Evolutionary conservation across 1,140 invertebrate genomes (phyloP), one percentile per base, ranked within the genome.

Genomic region (Prorops nasuta): DNA sequence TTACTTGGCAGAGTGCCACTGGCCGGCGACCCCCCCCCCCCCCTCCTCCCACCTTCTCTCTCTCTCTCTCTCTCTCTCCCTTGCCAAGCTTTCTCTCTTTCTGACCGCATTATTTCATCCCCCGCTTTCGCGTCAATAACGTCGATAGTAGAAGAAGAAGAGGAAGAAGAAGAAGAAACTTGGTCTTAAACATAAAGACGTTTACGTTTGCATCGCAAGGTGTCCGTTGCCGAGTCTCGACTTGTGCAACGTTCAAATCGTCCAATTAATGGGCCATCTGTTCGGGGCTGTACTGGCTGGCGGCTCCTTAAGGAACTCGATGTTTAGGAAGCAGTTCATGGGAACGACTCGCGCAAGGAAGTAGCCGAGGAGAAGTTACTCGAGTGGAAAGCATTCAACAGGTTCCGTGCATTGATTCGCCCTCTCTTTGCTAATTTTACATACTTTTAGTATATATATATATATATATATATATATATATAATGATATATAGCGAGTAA

Each of bases 301-400:
- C 12, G 22, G 14, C 58, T 67, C 51, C 61, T 64, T 64, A 66
- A 75, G 75, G 75, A 77, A 77, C 72, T 77, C 64, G 71, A 71
- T 76, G 72, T 75, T 77, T 76, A 76, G 74, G 72, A 76, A 73
- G n/a, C n/a, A n/a, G 72, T 73, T 67, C 73, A 76, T 77, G 75
- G 74, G 75, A 77, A 77, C 66, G 67, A 51, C n/a, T 53, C 53
- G 52, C 44, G 56, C 56, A 42, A 72, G 62, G 61, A 65, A 67
- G 59, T 60, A 28, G 43, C n/a, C n/a, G n/a, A n/a, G n/a, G n/a
- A n/a, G n/a, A n/a, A n/a, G n/a, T n/a, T n/a, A n/a, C n/a, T n/a
- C n/a, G n/a, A n/a, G n/a, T n/a, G n/a, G n/a, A n/a, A n/a, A n/a
- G n/a, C n/a, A n/a, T n/a, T n/a, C n/a, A n/a, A n/a, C n/a, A n/a